phyloP scores from a whole-genome alignment of 1,140 invertebrate genomes.

The Sweltsa coloradensis region DNA sequence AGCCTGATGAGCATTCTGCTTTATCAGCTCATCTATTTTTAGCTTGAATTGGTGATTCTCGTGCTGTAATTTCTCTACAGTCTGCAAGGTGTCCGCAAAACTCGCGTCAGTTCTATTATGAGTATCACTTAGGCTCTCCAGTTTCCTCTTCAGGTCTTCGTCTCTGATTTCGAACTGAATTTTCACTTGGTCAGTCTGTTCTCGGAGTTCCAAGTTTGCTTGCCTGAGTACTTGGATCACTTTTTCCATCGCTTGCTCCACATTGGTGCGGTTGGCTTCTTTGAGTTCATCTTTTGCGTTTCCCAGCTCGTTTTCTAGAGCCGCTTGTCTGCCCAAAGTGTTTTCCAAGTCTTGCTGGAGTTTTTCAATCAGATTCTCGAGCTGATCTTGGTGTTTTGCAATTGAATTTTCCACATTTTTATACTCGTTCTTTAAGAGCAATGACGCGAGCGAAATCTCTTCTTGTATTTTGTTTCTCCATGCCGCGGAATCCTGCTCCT shows the following conservation, averaged over 20 bases:
- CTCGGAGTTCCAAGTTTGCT: background rate
- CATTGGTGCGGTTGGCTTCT: background rate
- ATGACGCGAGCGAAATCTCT: background rate
- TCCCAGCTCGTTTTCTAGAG: background rate
- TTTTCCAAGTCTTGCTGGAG: background rate
- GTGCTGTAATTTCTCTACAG: background rate
- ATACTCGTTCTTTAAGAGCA: background rate
- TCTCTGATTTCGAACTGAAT: background rate
- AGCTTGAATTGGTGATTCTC: too few species aligned
- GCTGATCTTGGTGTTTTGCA: background rate
- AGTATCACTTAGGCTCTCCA: background rate
- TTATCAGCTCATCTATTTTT: too few species aligned
- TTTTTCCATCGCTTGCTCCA: background rate
- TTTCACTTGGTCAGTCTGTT: background rate
- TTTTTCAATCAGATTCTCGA: background rate
- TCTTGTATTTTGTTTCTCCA: slow-evolving; percentile 9
- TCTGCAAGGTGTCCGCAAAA: background rate
- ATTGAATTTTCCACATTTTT: background rate
- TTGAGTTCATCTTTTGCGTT: background rate
- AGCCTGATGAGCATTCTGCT: too few species aligned
- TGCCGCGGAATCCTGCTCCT: slow-evolving; percentile 1
- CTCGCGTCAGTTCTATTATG: background rate
- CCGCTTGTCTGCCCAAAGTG: background rate
- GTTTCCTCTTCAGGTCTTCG: background rate
- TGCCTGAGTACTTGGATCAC: background rate